These are phyloP conservation scores for Halocynthia roretzi DNA, from an alignment of 23 tunicate genomes.

Conservation along the genomic window DNA sequence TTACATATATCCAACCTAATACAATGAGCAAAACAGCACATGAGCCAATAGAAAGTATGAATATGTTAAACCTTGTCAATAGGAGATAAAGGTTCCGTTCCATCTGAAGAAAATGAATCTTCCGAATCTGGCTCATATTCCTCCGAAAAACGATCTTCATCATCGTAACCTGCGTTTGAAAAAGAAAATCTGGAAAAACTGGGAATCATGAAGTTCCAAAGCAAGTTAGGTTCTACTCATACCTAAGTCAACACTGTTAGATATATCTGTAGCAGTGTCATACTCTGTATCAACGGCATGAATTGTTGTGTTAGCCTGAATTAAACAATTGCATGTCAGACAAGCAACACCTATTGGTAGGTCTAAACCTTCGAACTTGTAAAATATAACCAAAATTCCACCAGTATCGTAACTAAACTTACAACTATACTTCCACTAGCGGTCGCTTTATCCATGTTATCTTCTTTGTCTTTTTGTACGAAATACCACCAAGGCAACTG, in stretches of 20 bases:
- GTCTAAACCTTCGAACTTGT: no score
- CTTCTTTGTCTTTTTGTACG: conserved; percentile 24
- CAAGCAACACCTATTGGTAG: neutral
- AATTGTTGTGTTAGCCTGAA: conserved; percentile 41
- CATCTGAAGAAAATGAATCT: conserved; percentile 35
- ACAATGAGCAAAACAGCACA: no score
- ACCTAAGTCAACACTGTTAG: conserved; percentile 4
- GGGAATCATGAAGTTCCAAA: neutral
- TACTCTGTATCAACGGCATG: conserved; percentile 43
- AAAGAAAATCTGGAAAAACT: neutral
- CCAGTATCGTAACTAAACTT: neutral
- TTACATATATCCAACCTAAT: no score
- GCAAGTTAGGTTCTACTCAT: neutral
- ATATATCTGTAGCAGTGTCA: conserved; percentile 16
- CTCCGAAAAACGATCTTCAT: neutral
- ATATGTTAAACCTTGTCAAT: conserved; percentile 14
- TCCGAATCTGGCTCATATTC: conserved; percentile 51
- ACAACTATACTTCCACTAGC: conserved; percentile 58
- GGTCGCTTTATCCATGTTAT: conserved; percentile 20
- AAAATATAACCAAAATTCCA: neutral
- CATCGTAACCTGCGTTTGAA: neutral
- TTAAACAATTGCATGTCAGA: neutral
- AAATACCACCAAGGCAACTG: conserved; percentile 90
- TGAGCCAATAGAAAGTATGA: no score
- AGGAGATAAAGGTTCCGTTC: conserved; percentile 31